Evolutionary conservation across 92 coral and sea anemone species (phyloP), one percentile per base, ranked within the genome.

Genomic region (Diadumene lineata): DNA sequence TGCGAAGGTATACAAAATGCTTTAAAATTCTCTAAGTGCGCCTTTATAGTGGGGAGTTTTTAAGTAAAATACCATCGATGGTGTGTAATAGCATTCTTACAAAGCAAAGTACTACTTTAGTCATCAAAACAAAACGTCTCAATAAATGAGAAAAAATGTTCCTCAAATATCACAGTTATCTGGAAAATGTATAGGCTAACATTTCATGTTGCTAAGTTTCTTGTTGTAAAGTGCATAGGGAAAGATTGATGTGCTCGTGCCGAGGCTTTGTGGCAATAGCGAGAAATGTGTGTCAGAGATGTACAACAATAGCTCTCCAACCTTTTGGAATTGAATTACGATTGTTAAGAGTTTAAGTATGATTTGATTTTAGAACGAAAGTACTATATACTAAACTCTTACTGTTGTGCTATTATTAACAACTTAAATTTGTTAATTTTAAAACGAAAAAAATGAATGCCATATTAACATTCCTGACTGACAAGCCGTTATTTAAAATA

Each of bases 291-390:
- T 38, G 13, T 13, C 13, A n/a, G 19, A 53, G 58, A 13, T 53
- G 58, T 4, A 21, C 58, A 53, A 53, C 58, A 53, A 53, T 53
- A 53, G 58, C 58, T 53, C 58, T 53, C 58, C 19, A 53, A 53
- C 21, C 58, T 53, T 15, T 53, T 53, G 58, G 58, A 53, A 53
- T 53, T 53, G 58, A 53, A 53, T 53, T 53, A 53, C 58, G 19
- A 53, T 23, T 2, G 58, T 53, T 15, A 53, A 53, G 58, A 53
- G 58, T 44, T 8, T 9, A 44, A 44, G n/a, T 8, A 17, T 53
- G 58, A 53, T 53, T 53, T 53, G 58, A 53, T 53, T 53, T 13
- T 53, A 53, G 24, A n/a, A 53, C 24, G 24, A 53, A 53, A 53
- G 18, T 9, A 53, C 24, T 23, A 13, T 13, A n/a, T n/a, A 38